These are phyloP conservation scores for Macrosiphum euphorbiae DNA, from an alignment of 2,888 invertebrate species.

Conservation along the genomic window DNA sequence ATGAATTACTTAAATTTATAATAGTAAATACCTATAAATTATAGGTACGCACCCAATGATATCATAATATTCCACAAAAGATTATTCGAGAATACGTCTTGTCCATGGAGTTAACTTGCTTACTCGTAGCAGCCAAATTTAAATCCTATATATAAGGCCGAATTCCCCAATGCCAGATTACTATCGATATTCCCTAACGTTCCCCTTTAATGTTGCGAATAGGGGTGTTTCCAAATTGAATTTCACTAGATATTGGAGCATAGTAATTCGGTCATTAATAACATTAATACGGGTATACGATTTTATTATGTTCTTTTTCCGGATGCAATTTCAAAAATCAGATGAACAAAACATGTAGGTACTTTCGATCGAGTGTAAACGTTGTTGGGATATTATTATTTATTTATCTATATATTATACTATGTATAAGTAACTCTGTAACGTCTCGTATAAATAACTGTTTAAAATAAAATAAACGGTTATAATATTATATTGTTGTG, in stretches of 20 bases:
- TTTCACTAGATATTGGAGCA: neutral
- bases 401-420: too few relatives aligned
- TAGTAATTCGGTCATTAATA: neutral
- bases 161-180: neutral
- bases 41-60: neutral
- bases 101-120: neutral
- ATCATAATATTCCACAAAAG: neutral
- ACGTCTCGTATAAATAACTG: too few relatives aligned
- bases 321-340: too few relatives aligned
- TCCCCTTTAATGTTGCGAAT: neutral
- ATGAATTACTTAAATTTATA: neutral
- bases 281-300: too few relatives aligned
- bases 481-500: too few relatives aligned
- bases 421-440: too few relatives aligned
- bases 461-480: too few relatives aligned
- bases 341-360: too few relatives aligned
- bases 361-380: too few relatives aligned
- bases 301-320: too few relatives aligned
- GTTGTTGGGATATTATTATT: too few relatives aligned
- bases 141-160: neutral
- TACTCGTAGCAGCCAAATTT: neutral
- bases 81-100: neutral
- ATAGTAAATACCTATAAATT: too few relatives aligned
- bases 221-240: conserved; percentile 1
- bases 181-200: neutral